Evolutionary conservation across 2,888 invertebrate genomes (phyloP).

Genomic region (Macaria liturata): DNA sequence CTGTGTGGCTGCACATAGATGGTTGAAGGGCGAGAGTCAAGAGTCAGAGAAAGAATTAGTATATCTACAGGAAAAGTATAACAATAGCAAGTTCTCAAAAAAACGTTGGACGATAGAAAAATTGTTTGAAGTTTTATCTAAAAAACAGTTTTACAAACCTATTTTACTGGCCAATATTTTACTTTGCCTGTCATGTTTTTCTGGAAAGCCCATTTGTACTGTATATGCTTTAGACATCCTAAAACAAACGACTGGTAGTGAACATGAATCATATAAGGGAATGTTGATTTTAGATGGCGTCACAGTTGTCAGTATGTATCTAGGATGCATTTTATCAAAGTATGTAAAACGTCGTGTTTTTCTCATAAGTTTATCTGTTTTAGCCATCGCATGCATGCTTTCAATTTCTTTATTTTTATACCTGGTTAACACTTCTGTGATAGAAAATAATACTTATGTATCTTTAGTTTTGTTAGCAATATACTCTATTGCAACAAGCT

Average conservation of each 20-base stretch:
- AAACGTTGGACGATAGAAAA: background rate
- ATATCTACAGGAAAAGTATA: slow-evolving; percentile 37
- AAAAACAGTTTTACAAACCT: background rate
- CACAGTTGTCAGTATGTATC: background rate
- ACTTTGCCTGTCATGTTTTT: background rate
- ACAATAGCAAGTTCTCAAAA: slow-evolving; percentile 12
- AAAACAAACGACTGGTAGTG: background rate
- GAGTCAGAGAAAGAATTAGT: slow-evolving; percentile 44
- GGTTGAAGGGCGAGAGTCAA: slow-evolving; percentile 43
- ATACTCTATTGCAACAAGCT: background rate
- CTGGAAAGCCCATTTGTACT: background rate
- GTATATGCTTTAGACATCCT: background rate
- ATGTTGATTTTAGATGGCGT: background rate
- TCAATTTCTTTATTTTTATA: background rate
- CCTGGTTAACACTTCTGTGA: background rate
- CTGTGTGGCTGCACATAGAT: slow-evolving; percentile 41
- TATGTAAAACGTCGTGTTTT: background rate
- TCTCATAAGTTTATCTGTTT: background rate
- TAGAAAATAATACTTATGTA: background rate
- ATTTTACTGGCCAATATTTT: background rate
- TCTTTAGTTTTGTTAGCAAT: background rate
- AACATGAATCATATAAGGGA: background rate
- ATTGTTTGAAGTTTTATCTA: background rate
- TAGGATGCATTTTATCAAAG: background rate
- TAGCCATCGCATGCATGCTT: background rate